Evolutionary conservation across 2,113 vertebrate genomes (phyloP).

Genomic region (Pogona vitticeps): DNA sequence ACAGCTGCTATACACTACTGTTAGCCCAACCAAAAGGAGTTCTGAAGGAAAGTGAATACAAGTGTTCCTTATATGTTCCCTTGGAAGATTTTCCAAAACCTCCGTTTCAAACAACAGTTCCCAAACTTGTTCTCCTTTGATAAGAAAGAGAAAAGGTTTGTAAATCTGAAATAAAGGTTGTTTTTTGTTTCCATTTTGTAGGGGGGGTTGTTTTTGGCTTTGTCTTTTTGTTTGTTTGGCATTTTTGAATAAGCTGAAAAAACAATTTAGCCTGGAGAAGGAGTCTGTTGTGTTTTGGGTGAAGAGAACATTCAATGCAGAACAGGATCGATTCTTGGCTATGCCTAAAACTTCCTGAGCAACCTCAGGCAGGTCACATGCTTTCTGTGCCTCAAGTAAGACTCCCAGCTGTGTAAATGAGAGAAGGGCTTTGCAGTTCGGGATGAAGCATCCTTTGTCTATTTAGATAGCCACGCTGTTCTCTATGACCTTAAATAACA

Average conservation of each 20-base stretch:
- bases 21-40: background rate
- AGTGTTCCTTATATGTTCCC: background rate
- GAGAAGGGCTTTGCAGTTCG: background rate
- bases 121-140: background rate
- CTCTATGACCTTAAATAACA: conserved; percentile 30
- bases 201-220: too few species aligned
- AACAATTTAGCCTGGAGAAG: conserved; percentile 23
- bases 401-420: conserved; percentile 15
- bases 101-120: background rate
- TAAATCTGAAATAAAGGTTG: background rate
- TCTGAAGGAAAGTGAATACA: background rate
- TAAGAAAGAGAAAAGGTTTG: background rate
- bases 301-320: conserved; percentile 4
- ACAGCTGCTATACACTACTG: too few species aligned
- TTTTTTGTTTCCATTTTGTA: background rate
- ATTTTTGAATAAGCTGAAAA: conserved; percentile 15
- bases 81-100: background rate
- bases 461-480: conserved; percentile 8
- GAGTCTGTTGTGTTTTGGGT: conserved; percentile 12
- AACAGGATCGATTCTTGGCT: conserved; percentile 34
- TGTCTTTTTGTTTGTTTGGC: background rate
- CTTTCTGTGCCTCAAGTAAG: conserved; percentile 4
- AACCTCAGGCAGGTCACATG: conserved; percentile 3
- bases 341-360: conserved; percentile 25
- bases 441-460: conserved; percentile 20